Conservation (phyloP, 2,113 vertebrate species). For the Callocephalon fimbriatum region DNA sequence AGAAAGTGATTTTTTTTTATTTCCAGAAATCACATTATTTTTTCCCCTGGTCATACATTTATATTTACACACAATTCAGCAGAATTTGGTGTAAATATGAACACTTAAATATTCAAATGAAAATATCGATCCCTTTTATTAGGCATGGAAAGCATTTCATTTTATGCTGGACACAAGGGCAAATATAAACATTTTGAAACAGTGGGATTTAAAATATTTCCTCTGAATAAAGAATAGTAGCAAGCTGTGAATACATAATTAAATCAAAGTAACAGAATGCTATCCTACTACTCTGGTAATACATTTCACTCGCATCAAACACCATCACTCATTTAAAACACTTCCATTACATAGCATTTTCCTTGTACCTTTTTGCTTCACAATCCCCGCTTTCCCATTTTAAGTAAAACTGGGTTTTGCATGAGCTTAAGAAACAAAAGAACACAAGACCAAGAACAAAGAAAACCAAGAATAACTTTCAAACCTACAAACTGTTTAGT, state of each 20-base stretch:
- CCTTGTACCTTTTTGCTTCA: background rate
- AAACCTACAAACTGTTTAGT: background rate
- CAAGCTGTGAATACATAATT: background rate
- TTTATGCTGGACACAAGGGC: background rate
- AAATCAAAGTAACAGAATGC: background rate
- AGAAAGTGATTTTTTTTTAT: background rate
- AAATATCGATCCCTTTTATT: background rate
- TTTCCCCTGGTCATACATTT: background rate
- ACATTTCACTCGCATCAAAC: background rate
- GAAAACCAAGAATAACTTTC: background rate
- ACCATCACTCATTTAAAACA: background rate
- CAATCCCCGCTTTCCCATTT: background rate
- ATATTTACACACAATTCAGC: background rate
- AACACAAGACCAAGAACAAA: background rate
- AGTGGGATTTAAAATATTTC: background rate
- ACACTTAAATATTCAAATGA: background rate
- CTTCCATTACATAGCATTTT: background rate
- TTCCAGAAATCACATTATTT: constrained; percentile 8
- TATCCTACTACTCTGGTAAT: background rate
- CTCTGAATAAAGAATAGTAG: background rate
- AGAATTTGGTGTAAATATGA: background rate
- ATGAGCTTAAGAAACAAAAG: background rate
- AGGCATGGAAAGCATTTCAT: background rate
- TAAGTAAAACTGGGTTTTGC: accelerated
- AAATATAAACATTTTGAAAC: background rate